Evolutionary conservation across 2,888 invertebrate genomes (phyloP).

Genomic region (Agonopterix alstromeriana): DNA sequence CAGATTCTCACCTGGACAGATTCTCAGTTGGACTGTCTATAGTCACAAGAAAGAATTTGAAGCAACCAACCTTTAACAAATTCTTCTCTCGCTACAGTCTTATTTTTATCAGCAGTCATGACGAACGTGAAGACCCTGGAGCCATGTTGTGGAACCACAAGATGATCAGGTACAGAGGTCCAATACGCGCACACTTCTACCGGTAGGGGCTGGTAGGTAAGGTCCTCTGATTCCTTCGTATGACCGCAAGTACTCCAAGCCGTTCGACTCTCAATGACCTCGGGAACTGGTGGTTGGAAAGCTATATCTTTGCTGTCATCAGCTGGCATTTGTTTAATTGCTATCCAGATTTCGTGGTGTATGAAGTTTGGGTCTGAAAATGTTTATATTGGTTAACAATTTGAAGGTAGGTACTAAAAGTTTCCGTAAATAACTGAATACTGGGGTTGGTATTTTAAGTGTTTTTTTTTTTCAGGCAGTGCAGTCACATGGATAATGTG

Average conservation of each 20-base stretch:
- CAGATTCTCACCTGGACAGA: no score
- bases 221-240: conserved; percentile 56
- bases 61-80: conserved; percentile 48
- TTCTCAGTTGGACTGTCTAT: no score
- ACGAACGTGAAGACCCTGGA: conserved; percentile 68
- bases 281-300: conserved; percentile 51
- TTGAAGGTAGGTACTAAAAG: background rate
- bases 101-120: conserved; percentile 71
- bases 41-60: background rate
- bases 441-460: no score
- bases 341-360: conserved; percentile 65
- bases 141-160: conserved; percentile 63
- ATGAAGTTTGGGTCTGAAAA: conserved; percentile 60
- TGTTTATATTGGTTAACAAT: background rate
- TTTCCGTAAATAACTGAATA: no score
- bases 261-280: conserved; percentile 48
- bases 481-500: no score
- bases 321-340: conserved; percentile 58
- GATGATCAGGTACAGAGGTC: conserved; percentile 65
- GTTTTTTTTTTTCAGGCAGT: no score
- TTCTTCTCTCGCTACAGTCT: conserved; percentile 59
- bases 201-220: conserved; percentile 47
- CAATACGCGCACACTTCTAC: conserved; percentile 62
- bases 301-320: conserved; percentile 53
- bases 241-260: conserved; percentile 59